phyloP scores from a whole-genome alignment of 2,113 vertebrate species.

The Rhynchopsitta pachyrhyncha region DNA sequence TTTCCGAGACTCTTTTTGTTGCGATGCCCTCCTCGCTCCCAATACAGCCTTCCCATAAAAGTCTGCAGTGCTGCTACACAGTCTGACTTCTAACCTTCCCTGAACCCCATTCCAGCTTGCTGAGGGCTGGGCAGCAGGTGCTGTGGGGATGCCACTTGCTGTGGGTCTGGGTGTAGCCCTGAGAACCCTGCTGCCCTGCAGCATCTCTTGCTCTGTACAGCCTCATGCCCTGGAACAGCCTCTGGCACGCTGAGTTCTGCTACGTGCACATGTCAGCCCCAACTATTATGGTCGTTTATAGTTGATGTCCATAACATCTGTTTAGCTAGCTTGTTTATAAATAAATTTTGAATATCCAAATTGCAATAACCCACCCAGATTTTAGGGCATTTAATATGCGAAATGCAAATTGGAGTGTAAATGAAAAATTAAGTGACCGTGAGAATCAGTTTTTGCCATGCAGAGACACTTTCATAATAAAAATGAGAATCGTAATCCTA shows the following conservation, averaged over 20 bases:
- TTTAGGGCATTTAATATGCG: neutral
- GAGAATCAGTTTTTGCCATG: neutral
- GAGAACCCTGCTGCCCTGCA: neutral
- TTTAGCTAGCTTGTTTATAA: neutral
- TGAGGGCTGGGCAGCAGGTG: rapidly evolving
- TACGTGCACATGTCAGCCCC: neutral
- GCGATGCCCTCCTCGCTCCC: neutral
- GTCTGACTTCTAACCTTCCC: neutral
- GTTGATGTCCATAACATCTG: neutral
- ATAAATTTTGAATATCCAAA: neutral
- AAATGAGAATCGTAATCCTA: slow-evolving; percentile 60
- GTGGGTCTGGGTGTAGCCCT: neutral
- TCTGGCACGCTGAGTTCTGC: neutral
- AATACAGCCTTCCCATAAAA: neutral
- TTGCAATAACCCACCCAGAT: neutral
- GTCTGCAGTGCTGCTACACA: neutral
- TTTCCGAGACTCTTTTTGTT: neutral
- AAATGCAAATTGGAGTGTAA: slow-evolving; percentile 6
- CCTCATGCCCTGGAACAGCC: rapidly evolving
- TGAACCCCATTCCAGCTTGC: neutral
- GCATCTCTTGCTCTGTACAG: neutral
- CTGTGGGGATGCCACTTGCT: neutral
- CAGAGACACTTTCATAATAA: slow-evolving; percentile 57
- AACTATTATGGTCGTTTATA: neutral
- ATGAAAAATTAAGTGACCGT: slow-evolving; percentile 49